Conservation (phyloP, 2,888 invertebrate species). For the Cheiracanthium punctorium region DNA sequence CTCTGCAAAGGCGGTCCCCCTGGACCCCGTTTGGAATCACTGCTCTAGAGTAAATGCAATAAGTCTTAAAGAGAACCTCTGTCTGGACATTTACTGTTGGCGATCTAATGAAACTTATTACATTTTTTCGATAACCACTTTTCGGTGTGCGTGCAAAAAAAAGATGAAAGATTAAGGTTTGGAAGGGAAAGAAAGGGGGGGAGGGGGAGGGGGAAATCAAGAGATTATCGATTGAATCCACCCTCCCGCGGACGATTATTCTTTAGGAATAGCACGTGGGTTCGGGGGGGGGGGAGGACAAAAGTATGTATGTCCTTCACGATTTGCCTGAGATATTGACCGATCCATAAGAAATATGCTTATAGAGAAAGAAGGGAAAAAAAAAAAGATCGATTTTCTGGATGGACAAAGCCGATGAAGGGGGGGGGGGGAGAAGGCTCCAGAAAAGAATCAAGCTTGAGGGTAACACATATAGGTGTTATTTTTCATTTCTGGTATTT, state of each 20-base stretch:
- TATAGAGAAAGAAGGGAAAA: not conserved
- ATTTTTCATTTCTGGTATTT: no score
- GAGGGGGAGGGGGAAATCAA: slow-evolving; percentile 33
- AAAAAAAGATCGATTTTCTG: slow-evolving; percentile 43
- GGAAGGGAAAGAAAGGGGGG: not conserved
- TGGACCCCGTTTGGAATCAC: no score
- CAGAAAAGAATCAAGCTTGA: not conserved
- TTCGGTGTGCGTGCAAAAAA: slow-evolving; percentile 42
- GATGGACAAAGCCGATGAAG: not conserved
- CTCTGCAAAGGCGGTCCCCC: no score
- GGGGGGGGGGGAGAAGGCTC: not conserved
- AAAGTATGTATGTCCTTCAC: slow-evolving; percentile 17
- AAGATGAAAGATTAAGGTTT: slow-evolving; percentile 59
- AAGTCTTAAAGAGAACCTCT: not conserved
- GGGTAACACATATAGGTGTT: not conserved
- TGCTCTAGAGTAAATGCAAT: no score
- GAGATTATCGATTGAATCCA: slow-evolving; percentile 48
- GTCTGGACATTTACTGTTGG: not conserved
- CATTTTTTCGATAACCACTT: slow-evolving; percentile 26
- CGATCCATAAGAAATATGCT: slow-evolving; percentile 33
- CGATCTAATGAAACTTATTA: slow-evolving; percentile 1
- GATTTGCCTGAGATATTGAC: slow-evolving; percentile 61
- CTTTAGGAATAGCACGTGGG: slow-evolving; percentile 21
- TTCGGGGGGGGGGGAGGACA: no score
- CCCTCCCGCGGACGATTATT: slow-evolving; percentile 42